Base-by-base conservation (phyloP, 1,140 invertebrate species). In the Aphelinus certus region DNA sequence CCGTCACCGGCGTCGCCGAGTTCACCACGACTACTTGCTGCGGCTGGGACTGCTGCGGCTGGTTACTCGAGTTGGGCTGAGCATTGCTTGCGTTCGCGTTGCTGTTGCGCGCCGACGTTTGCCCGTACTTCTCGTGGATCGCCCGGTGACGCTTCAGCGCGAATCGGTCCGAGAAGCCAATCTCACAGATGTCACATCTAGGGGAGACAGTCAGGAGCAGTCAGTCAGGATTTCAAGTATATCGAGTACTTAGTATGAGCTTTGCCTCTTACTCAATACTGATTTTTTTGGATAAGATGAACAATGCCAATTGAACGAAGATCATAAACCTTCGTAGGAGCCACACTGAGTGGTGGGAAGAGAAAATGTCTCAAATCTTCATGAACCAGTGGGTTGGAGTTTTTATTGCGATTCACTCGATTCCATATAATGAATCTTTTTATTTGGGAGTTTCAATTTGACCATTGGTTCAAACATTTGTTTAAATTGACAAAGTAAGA, bases 101-200 rank as follows among this genome's bases (percentile, higher is more conserved):
- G 57, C 85, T 86, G 65, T 86, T 84, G 68, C 86, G 88, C 45
- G 87, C 78, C 9, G 87, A 85, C 0, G 88, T 89, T 49, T 89
- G 88, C 77, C 92, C 93, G 81, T 94, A 94, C 85, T 94, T 94
- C 79, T 94, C 92, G 80, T 95, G 94, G 71, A 94, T 94, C 70
- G 92, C 91, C 80, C 92, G 90, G 83, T 95, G 94, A 75, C 93
- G 88, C 79, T 94, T 94, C 55, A 95, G 84, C 1, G 93, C 93
- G 82, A 94, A 95, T 67, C 94, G 90, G 87, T 95, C 94, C 7
- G 94, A 94, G 81, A 95, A 95, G 57, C 94, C 94, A n/a, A 95
- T 94, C 57, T 93, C 93, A 81, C 95, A 96, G 78, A 95, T 95
- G 82, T 95, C 94, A 85, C 94, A 95, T 84, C 94, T 94, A 84